phyloP scores from a whole-genome alignment of 2,113 vertebrate genomes.

The Columba janthina region DNA sequence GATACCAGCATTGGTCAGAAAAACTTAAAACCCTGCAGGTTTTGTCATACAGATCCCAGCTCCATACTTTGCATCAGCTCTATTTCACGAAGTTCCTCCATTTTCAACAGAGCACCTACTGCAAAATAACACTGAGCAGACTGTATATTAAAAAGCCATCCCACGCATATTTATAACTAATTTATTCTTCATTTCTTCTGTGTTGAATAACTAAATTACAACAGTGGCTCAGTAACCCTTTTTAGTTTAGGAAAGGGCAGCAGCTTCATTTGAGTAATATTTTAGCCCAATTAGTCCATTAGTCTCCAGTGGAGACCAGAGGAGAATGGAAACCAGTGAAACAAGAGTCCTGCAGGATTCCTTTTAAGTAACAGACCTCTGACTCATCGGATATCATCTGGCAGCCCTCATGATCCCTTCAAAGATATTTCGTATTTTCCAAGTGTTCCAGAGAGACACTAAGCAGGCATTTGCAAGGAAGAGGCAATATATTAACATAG shows the following conservation, averaged over 20 bases:
- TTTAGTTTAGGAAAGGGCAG: conserved; percentile 70
- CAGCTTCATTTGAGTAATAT: conserved; percentile 73
- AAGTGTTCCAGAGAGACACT: conserved; percentile 25
- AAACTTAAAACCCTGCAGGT: neutral
- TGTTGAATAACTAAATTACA: conserved; percentile 74
- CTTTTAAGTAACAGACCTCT: conserved; percentile 66
- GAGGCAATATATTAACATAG: neutral
- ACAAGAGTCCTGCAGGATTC: conserved; percentile 52
- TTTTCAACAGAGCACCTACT: conserved; percentile 53
- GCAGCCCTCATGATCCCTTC: conserved; percentile 2
- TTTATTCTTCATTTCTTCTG: conserved; percentile 69
- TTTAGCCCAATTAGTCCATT: conserved; percentile 75
- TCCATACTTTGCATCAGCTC: neutral
- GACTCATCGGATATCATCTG: conserved; percentile 56
- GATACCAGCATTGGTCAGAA: neutral
- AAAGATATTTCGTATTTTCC: conserved; percentile 33
- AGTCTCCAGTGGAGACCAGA: conserved; percentile 72
- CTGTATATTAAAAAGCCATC: conserved; percentile 61
- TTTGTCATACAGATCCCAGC: neutral
- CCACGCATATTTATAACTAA: conserved; percentile 68
- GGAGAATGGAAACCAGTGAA: conserved; percentile 54
- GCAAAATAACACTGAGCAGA: conserved; percentile 57
- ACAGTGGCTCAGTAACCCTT: conserved; percentile 70
- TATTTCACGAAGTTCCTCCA: conserved; percentile 8
- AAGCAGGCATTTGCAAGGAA: conserved; percentile 22